Base-by-base conservation (phyloP, 1,140 invertebrate species). In the Drosophila nasuta region DNA sequence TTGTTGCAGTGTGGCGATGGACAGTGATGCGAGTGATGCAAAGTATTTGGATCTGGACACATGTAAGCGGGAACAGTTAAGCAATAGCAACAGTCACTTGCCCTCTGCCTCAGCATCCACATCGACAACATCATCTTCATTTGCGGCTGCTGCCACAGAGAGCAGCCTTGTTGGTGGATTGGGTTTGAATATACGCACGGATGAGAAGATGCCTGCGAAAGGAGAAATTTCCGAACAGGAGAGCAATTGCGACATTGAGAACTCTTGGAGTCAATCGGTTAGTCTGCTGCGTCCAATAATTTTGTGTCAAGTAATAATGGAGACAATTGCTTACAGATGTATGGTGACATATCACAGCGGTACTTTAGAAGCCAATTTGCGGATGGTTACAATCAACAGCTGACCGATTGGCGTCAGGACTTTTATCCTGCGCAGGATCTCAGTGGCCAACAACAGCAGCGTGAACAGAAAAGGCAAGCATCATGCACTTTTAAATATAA, bases 141-240 rank as follows among this genome's bases (percentile, higher is more conserved):
- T 91, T 35, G 83, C 87, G 10, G 80, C 82, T 25, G 91, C 77
- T 0, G 81, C 74, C 13, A 92, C 91, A 4, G 91, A 92, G 49
- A 91, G 89, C 56, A 92, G 91, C 15, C 58, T 92, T 41, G 85
- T 89, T 4, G 85, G 85, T 2, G 91, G 95, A 17, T 91, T 96
- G 3, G 87, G 95, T 25, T 92, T 96, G 6, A 95, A 97, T 82
- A 97, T 97, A 78, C 95, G 96, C 75, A 95, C 96, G 0, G 96
- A 97, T 85, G 96, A 97, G 91, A 95, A 95, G 58, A 97, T 97
- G 96, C 96, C 96, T 35, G 95, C 96, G 0, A 94, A 96, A 73
- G 96, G 96, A 5, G 96, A 97, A 93, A 93, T 97, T 8, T 97
- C 96, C 4, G 96, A 96, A 30, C 96, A 97, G 90, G 96, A 97